phyloP scores from a whole-genome alignment of 2,113 vertebrate genomes.

The Cottus gobio region DNA sequence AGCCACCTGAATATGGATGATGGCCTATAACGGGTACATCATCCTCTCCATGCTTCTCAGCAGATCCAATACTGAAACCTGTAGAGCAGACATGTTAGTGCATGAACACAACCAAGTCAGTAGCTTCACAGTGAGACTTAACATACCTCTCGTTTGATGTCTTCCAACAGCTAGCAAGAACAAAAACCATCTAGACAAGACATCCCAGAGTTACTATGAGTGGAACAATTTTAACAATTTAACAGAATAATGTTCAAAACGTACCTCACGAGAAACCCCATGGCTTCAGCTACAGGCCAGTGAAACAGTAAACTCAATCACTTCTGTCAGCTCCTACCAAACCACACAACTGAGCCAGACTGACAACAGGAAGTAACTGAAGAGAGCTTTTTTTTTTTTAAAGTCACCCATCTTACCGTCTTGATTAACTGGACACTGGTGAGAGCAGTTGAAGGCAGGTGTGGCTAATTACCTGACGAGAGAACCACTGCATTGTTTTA shows the following conservation, averaged over 20 bases:
- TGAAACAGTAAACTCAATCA: not conserved
- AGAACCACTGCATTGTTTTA: not conserved
- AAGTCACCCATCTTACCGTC: not conserved
- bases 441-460: conserved; percentile 7
- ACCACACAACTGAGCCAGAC: not conserved
- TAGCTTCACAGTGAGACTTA: not conserved
- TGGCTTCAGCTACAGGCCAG: conserved; percentile 7
- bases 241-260: not conserved
- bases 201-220: not conserved
- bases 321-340: conserved; percentile 5
- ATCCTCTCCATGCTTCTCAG: not conserved
- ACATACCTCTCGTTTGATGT: conserved; percentile 21
- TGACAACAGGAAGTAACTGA: not conserved
- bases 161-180: conserved; percentile 13
- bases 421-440: conserved; percentile 24
- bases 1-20: not conserved
- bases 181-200: conserved; percentile 33
- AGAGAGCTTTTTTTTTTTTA: not conserved
- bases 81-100: not conserved
- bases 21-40: not conserved
- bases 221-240: not conserved
- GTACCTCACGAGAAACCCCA: conserved; percentile 36
- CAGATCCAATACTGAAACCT: conserved; percentile 5
- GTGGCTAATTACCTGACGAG: not conserved
- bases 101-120: not conserved